These are phyloP conservation scores for Drosophila vallismaia DNA, from an alignment of 2,888 invertebrate genomes.

Conservation along the genomic window DNA sequence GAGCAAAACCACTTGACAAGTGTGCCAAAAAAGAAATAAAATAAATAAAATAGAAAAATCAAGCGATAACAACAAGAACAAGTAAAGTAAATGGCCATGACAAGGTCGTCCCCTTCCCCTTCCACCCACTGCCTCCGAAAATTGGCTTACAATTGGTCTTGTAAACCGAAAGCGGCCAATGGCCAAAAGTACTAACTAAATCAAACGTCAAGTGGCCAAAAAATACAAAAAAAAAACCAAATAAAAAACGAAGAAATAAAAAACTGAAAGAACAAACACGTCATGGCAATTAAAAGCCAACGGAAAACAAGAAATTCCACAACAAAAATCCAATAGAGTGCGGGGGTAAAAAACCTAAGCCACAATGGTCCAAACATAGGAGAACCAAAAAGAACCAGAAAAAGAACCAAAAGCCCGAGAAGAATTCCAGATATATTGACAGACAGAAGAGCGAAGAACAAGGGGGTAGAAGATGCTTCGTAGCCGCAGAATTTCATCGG, in stretches of 20 bases:
- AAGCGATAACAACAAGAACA: constrained; percentile 47
- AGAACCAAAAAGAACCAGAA: background rate
- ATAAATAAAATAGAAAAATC: background rate
- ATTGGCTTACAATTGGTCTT: constrained; percentile 77
- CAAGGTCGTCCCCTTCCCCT: constrained; percentile 14
- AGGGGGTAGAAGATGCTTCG: constrained; percentile 21
- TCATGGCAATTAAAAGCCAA: constrained; percentile 71
- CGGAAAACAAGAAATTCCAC: constrained; percentile 45
- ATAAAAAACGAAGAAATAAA: constrained; percentile 14
- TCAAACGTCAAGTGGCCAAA: constrained; percentile 60
- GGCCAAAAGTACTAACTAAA: constrained; percentile 42
- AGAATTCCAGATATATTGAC: constrained; percentile 3
- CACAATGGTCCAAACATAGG: constrained; percentile 4
- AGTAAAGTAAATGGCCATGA: constrained; percentile 16
- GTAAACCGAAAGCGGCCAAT: constrained; percentile 27
- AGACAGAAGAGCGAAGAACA: constrained; percentile 4
- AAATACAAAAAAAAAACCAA: constrained; percentile 17
- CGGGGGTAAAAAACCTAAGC: constrained; percentile 7
- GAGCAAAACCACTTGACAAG: constrained; percentile 56
- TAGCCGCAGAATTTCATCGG: constrained; percentile 37
- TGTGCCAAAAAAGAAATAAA: constrained; percentile 58
- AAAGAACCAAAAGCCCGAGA: background rate
- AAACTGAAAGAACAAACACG: constrained; percentile 61
- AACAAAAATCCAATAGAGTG: constrained; percentile 13
- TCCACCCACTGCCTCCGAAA: constrained; percentile 40